Evolutionary conservation across 2,888 invertebrate species (phyloP), one percentile per base, ranked within the genome.

Genomic region (Chymomyza fuscimana): DNA sequence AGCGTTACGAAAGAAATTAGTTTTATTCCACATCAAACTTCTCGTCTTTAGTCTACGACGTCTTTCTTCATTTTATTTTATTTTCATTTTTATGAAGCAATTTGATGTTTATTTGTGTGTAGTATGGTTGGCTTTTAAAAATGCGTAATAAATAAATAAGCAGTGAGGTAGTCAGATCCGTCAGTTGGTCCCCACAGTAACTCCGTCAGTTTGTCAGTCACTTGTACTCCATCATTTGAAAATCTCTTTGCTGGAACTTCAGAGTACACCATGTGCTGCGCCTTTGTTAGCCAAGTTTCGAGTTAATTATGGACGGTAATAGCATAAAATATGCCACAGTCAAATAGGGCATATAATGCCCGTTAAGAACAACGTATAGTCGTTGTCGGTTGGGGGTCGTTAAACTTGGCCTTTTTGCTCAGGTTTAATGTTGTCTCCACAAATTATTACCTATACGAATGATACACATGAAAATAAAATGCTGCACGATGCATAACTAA

Each of bases 81-180:
- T 54, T 51, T 51, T 16, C 29, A 25, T 51, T 25, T 52, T 60
- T 25, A 58, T 61, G 46, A 29, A 32, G 51, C 63, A 67, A 36
- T 65, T 69, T 67, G 16, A 59, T n/a, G 22, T 56, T 71, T 50
- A 46, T 50, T 65, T 69, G 56, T 72, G 61, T 73, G 52, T 46
- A 32, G 32, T 32, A 15, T 65, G 58, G 56, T 16, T 61, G 54
- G 67, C 72, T 70, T 79, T 77, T 78, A 77, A 83, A 87, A 85
- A 70, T 82, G 76, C 78, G 65, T 80, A 73, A 85, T 87, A 87
- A 85, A 85, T 83, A 87, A 82, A 78, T 82, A 80, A 83, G 29
- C 68, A 74, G 69, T 58, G 72, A 51, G 76, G 65, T 52, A 56
- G 22, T 51, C 40, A 29, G 19, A 3, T 25, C 25, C 25, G 25